Evolutionary conservation across 2,888 invertebrate species (phyloP).

Genomic region (Apodemia hepburni): DNA sequence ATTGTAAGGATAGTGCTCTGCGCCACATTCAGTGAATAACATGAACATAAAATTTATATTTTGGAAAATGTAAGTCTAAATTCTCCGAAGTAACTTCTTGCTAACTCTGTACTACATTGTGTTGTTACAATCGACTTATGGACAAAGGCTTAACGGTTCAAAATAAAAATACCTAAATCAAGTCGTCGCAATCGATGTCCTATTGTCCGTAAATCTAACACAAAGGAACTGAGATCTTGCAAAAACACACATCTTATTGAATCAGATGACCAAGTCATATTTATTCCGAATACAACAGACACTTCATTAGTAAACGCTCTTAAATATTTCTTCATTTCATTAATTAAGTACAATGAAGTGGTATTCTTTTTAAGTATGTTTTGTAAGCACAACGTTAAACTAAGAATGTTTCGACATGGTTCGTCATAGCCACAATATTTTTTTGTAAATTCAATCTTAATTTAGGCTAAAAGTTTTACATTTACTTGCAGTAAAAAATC

Average conservation of each 20-base stretch:
- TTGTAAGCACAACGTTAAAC: no score
- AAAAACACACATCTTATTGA: slow-evolving; percentile 32
- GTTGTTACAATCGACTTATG: slow-evolving; percentile 57
- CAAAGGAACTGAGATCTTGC: slow-evolving; percentile 59
- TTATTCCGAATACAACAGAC: background rate
- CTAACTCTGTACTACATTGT: slow-evolving; percentile 37
- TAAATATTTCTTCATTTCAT: no score
- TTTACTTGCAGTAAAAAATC: no score
- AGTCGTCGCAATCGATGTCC: slow-evolving; percentile 60
- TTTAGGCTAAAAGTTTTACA: no score
- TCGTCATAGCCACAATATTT: background rate
- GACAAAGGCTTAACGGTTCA: slow-evolving; percentile 60
- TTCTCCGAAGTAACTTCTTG: background rate
- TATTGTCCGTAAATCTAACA: slow-evolving; percentile 67
- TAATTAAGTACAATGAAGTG: no score
- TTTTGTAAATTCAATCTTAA: no score
- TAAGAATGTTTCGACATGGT: background rate
- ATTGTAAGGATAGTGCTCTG: no score
- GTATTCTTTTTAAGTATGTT: no score
- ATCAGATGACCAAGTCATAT: slow-evolving; percentile 12
- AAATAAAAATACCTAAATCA: slow-evolving; percentile 63
- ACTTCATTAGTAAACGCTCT: background rate
- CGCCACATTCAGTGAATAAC: no score
- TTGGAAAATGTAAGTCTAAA: background rate
- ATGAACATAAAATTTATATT: no score